These are phyloP conservation scores for Disparrhopalites patrizii DNA, from an alignment of 2,888 invertebrate species.

Conservation along the genomic window DNA sequence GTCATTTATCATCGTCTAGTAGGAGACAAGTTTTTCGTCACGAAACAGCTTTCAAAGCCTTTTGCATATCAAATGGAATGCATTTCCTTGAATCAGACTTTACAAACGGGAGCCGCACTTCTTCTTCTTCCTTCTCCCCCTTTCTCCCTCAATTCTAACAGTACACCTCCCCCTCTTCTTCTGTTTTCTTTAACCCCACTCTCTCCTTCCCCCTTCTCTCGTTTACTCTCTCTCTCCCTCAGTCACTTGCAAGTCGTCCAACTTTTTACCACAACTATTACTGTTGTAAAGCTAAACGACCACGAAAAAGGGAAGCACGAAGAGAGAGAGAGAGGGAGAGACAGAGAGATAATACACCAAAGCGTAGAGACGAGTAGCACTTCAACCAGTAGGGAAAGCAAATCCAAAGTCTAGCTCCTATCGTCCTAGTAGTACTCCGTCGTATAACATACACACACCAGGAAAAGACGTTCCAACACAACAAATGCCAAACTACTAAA, in stretches of 20 bases:
- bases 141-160: neutral
- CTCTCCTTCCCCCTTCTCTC: neutral
- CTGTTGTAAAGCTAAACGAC: conserved; percentile 4
- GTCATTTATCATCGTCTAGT: conserved; percentile 39
- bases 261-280: too few relatives aligned
- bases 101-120: neutral
- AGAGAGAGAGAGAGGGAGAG: neutral
- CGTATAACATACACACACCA: too few relatives aligned
- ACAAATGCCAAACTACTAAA: conserved; percentile 10
- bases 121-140: neutral
- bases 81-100: conserved; percentile 30
- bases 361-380: neutral
- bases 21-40: conserved; percentile 31
- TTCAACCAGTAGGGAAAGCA: too few relatives aligned
- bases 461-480: conserved; percentile 23
- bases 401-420: conserved; percentile 12
- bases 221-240: too few relatives aligned
- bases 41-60: conserved; percentile 27
- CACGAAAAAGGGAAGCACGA: neutral
- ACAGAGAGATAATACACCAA: conserved; percentile 10
- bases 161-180: neutral
- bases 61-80: conserved; percentile 31
- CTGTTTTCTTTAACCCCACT: too few relatives aligned
- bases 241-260: too few relatives aligned
- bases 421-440: too few relatives aligned